phyloP scores from a whole-genome alignment of 2,888 invertebrate species.

The Leptarthrus brevirostris region DNA sequence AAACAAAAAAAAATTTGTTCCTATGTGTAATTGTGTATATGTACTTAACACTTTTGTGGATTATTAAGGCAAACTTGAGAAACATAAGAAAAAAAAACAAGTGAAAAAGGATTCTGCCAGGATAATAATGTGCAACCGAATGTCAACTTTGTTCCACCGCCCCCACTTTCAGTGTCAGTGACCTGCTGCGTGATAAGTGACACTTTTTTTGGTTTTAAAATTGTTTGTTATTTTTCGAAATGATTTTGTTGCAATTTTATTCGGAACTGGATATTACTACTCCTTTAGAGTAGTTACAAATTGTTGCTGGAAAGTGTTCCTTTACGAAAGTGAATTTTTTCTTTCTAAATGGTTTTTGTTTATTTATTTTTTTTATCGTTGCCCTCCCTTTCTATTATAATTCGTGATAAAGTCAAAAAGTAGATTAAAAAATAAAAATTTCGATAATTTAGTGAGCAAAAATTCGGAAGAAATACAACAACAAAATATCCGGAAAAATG shows the following conservation, averaged over 20 bases:
- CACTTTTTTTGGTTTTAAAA: neutral
- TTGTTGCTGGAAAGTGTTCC: neutral
- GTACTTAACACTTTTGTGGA: conserved; percentile 29
- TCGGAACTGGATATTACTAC: neutral
- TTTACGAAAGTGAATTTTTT: conserved; percentile 16
- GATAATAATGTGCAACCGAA: conserved; percentile 18
- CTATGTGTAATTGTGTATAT: conserved; percentile 23
- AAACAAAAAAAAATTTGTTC: neutral
- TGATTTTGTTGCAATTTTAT: neutral
- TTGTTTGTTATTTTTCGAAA: neutral
- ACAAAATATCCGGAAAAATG: conserved; percentile 75
- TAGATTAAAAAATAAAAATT: neutral
- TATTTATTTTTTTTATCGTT: neutral
- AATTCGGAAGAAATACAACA: conserved; percentile 54
- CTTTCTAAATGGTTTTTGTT: neutral
- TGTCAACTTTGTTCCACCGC: conserved; percentile 8
- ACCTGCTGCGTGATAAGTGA: conserved; percentile 23
- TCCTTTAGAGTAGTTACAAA: neutral
- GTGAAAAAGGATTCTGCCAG: conserved; percentile 9
- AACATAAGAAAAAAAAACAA: conserved; percentile 1
- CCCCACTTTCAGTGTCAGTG: conserved; percentile 23
- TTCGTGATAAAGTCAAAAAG: neutral
- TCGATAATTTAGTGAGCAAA: too few relatives aligned
- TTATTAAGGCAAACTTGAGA: conserved; percentile 8
- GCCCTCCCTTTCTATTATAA: neutral